Evolutionary conservation across 2,113 vertebrate species (phyloP).

Genomic region (Sapajus apella): DNA sequence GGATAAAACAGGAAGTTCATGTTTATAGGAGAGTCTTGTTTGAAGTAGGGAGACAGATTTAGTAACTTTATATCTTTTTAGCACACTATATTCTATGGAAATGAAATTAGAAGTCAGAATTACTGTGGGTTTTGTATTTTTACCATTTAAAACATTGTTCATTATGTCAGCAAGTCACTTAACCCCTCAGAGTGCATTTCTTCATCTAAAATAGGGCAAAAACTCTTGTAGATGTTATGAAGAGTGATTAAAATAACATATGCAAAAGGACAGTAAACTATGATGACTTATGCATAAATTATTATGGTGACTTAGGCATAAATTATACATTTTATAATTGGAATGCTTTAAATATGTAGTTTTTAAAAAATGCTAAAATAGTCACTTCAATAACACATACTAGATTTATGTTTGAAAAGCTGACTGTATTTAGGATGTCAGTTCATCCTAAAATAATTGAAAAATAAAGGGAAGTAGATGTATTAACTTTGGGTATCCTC

Average conservation of each 20-base stretch:
- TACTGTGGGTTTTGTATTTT: background rate
- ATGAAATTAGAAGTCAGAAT: background rate
- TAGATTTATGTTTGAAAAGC: background rate
- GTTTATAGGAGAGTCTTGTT: conserved; percentile 4
- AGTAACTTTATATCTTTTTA: background rate
- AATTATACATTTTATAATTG: background rate
- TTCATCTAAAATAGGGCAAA: background rate
- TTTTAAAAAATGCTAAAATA: background rate
- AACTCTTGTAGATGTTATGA: background rate
- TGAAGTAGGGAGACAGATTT: background rate
- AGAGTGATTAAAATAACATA: background rate
- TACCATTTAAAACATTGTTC: background rate
- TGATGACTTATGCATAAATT: background rate
- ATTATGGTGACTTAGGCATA: background rate
- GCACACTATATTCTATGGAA: background rate
- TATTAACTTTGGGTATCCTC: background rate
- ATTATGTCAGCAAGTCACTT: background rate
- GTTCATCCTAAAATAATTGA: background rate
- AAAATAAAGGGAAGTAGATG: background rate
- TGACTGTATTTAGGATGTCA: background rate
- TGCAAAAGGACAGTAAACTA: background rate
- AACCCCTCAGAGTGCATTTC: background rate
- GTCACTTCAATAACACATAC: background rate
- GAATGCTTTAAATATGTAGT: background rate
- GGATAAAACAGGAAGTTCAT: background rate